Evolutionary conservation across 2,888 invertebrate species (phyloP), one percentile per base, ranked within the genome.

Genomic region (Drosophila niveifrons): DNA sequence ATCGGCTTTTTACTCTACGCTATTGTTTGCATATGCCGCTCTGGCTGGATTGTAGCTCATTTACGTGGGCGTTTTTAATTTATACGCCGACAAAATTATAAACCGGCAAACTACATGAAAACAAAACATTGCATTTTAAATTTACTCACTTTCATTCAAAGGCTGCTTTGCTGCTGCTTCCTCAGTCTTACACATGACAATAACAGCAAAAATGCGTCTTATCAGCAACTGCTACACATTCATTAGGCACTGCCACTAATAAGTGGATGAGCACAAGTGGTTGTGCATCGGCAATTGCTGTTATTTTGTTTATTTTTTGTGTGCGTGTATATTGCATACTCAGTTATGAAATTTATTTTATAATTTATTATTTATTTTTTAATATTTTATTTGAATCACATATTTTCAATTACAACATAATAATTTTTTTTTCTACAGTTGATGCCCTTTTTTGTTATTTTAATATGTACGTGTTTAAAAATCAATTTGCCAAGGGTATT

Each of bases 191-290:
- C 57, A 69, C 64, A 17, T 31, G 50, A 23, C 62, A 55, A 15
- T 58, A 36, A 46, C 31, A 41, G 31, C 28, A 29, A 50, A 34
- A 50, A 29, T 18, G 55, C 64, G 65, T 75, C 79, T 81, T 83
- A 86, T 83, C 84, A 74, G 61, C 72, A 73, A 80, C 68, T 78
- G 66, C 64, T 72, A 66, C 66, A 69, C 72, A 72, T 66, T 69
- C 64, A 73, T 64, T 69, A 77, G 73, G 63, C 57, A 43, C 23
- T 50, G 72, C 48, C 78, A 78, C 85, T 82, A 78, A 80, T 82
- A 85, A 83, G 82, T 83, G 82, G 82, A 85, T 75, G 72, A 73
- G 72, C 55, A 79, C 80, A 74, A 80, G 80, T 77, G 80, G 75
- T 81, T 75, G 75, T 75, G 75, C 75, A 68, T 71, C 75, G 77